Evolutionary conservation across 2,797 vertebrate species (phyloP), one percentile per base, ranked within the genome.

Genomic region (Rallus crepitans): DNA sequence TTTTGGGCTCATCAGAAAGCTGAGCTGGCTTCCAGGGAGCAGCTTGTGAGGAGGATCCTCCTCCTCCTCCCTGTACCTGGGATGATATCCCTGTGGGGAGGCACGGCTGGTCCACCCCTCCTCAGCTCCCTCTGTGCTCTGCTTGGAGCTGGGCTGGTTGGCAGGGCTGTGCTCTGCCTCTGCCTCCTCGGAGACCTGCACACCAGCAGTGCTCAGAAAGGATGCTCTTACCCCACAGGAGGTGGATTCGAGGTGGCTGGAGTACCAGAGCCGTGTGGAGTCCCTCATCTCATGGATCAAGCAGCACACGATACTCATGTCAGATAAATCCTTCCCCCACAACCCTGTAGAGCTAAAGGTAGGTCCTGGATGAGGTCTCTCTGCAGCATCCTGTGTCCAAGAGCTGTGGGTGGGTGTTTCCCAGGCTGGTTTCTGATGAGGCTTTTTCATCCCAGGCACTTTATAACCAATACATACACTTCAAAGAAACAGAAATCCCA

Each of bases 381-480:
- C 27, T 0, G 1, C 55, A 1, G 33, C 1, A 33, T 91, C 13
- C 25, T 13, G 0, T 1, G 27, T 80, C 56, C 0, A 1, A 45
- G 66, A 65, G 70, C 48, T 28, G 82, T 25, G 15, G 68, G 19
- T 75, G 80, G 42, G 19, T 12, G 0, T 31, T 64, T 9, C 64
- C 73, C 69, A 45, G 82, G 27, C 15, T 5, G 48, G 57, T 57
- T 72, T 82, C 61, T 93, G 45, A 97, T 8, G 64, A 59, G 21
- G 27, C 14, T 94, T 87, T 96, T 31, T 91, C 92, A 18, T 89
- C 87, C 31, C 97, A 99, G 99, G 99, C 99, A 99, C 99, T 99
- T 99, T 99, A 99, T 98, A 99, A 99, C 89, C 98, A 99, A 94
- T 99, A 99, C 96, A 98, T 99, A 98, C 99, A 99, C 98, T 99